Evolutionary conservation across 2,888 invertebrate genomes (phyloP).

Genomic region (Diadromus collaris): DNA sequence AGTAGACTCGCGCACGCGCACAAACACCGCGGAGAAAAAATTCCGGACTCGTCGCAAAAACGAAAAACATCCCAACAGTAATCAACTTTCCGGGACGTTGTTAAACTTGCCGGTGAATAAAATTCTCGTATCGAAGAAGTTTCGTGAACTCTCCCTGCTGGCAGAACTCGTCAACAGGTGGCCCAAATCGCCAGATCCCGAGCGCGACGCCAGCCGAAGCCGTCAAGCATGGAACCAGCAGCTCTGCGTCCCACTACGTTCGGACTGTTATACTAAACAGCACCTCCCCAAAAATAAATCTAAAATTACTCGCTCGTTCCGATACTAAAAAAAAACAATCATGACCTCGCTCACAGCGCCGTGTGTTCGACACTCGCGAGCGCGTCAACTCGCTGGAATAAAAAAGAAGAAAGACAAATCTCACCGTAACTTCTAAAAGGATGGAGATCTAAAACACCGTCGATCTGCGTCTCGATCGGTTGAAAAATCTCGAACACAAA

Average conservation of each 20-base stretch:
- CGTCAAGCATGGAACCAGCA: background rate
- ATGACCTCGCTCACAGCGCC: background rate
- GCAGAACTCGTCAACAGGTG: conserved; percentile 64
- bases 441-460: background rate
- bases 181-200: conserved; percentile 51
- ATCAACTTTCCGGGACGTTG: conserved; percentile 1
- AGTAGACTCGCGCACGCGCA: too few relatives aligned
- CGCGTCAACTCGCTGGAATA: background rate
- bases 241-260: background rate
- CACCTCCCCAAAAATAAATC: too few relatives aligned
- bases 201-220: background rate
- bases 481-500: background rate
- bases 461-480: background rate
- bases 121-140: background rate
- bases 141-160: background rate
- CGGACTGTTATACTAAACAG: too few relatives aligned
- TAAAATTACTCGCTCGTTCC: too few relatives aligned
- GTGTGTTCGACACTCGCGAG: background rate
- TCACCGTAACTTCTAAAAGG: background rate
- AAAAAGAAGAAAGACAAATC: background rate
- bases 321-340: background rate
- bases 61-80: background rate
- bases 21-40: background rate
- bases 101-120: background rate
- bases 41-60: background rate